phyloP scores from a whole-genome alignment of 1,140 invertebrate genomes.

The Phymorhynchus buccinoides region DNA sequence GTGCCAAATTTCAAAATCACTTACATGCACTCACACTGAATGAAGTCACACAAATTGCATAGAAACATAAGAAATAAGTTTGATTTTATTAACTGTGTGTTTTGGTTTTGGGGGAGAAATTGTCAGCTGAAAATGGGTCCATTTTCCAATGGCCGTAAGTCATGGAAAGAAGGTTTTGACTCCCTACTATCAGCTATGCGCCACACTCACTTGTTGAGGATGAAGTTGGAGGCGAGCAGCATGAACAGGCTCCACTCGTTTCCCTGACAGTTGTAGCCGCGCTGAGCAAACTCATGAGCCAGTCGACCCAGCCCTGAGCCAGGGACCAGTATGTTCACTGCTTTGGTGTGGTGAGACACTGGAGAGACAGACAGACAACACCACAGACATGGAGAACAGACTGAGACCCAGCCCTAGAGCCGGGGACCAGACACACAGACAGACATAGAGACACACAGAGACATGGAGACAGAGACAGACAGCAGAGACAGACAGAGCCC shows the following conservation, averaged over 20 bases:
- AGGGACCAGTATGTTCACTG: slow-evolving; percentile 89
- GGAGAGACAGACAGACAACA: no score
- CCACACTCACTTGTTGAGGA: slow-evolving; percentile 88
- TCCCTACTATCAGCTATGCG: no score
- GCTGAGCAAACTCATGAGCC: slow-evolving; percentile 91
- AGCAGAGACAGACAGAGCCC: slow-evolving; percentile 77
- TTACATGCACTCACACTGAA: no score
- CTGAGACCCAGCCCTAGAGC: no score
- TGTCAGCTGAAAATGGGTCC: no score
- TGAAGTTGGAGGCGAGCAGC: slow-evolving; percentile 96
- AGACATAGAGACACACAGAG: neutral
- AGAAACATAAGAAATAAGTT: no score
- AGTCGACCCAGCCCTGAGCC: slow-evolving; percentile 94
- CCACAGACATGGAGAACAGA: neutral
- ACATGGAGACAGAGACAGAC: neutral
- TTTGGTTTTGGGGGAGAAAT: no score
- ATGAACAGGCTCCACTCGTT: slow-evolving; percentile 99
- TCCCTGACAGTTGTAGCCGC: slow-evolving; percentile 93
- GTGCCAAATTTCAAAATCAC: no score
- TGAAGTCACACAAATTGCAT: neutral
- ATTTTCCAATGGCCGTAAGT: no score
- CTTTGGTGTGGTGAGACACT: slow-evolving; percentile 12
- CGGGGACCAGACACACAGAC: neutral
- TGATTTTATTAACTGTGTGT: no score
- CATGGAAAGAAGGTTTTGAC: no score